Conservation (phyloP, 1,140 invertebrate genomes). For the Eumeta japonica region DNA sequence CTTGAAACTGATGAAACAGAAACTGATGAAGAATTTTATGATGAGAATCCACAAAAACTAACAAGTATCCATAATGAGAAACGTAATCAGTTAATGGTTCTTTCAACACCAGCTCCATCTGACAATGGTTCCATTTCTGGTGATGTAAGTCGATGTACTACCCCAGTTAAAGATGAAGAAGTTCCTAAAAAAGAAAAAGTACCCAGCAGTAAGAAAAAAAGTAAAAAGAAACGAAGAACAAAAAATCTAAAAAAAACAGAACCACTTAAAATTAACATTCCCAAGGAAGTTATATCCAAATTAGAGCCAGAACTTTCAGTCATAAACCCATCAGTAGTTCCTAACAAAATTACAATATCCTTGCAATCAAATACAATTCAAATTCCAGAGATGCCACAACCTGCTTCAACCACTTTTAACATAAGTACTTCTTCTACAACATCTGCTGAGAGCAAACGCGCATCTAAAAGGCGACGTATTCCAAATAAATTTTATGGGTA, state of each 20-base stretch:
- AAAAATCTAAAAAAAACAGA: slow-evolving; percentile 57
- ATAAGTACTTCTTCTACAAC: slow-evolving; percentile 18
- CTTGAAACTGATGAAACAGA: slow-evolving; percentile 79
- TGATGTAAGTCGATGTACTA: slow-evolving; percentile 60
- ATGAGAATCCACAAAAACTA: slow-evolving; percentile 72
- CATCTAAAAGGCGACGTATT: slow-evolving; percentile 73
- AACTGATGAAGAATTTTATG: slow-evolving; percentile 84
- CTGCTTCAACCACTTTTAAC: slow-evolving; percentile 13
- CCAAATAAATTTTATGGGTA: slow-evolving; percentile 85
- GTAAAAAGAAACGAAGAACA: slow-evolving; percentile 59
- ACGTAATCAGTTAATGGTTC: slow-evolving; percentile 64
- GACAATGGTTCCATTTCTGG: slow-evolving; percentile 62
- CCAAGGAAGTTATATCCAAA: slow-evolving; percentile 47
- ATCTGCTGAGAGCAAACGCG: slow-evolving; percentile 64
- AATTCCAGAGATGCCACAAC: slow-evolving; percentile 35
- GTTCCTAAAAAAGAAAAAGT: slow-evolving; percentile 50
- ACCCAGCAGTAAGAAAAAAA: slow-evolving; percentile 50
- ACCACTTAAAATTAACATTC: slow-evolving; percentile 53
- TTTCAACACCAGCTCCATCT: slow-evolving; percentile 59
- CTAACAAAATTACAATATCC: slow-evolving; percentile 56
- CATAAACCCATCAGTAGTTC: slow-evolving; percentile 22
- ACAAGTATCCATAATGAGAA: slow-evolving; percentile 70
- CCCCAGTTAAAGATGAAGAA: slow-evolving; percentile 47
- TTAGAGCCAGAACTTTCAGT: slow-evolving; percentile 22
- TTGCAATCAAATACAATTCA: slow-evolving; percentile 54